These are phyloP conservation scores for Pavo muticus DNA, from an alignment of 2,113 vertebrate species.

Conservation along the genomic window DNA sequence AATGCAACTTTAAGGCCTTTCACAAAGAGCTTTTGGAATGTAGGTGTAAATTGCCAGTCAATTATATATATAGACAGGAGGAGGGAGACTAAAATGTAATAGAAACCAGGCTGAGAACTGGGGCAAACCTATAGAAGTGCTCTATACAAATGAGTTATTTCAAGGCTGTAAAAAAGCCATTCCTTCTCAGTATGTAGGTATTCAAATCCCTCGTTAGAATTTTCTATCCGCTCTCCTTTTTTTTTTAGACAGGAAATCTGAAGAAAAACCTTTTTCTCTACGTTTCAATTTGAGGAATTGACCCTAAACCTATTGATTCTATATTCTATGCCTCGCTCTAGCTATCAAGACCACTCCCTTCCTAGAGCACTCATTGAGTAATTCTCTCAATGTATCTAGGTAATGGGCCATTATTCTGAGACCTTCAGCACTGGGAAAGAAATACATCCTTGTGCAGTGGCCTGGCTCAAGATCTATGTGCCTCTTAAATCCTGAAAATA, in stretches of 20 bases:
- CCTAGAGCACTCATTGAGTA: neutral
- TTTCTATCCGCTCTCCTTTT: neutral
- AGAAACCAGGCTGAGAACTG: neutral
- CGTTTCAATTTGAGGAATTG: neutral
- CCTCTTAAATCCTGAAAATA: slow-evolving; percentile 17
- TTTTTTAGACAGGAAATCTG: neutral
- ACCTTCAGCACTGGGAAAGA: slow-evolving; percentile 18
- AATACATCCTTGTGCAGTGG: neutral
- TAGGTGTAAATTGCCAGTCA: neutral
- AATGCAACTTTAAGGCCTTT: neutral
- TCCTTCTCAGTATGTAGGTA: neutral
- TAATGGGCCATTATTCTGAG: slow-evolving; percentile 37
- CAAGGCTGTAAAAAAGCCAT: neutral
- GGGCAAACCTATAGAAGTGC: neutral
- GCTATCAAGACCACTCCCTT: neutral
- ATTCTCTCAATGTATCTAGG: neutral
- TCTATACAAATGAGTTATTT: neutral
- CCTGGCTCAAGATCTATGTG: neutral
- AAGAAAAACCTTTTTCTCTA: neutral
- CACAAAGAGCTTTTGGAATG: neutral
- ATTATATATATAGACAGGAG: neutral
- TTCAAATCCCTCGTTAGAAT: neutral
- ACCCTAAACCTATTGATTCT: neutral
- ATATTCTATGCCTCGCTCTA: neutral
- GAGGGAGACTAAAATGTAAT: neutral